These are phyloP conservation scores for Hypomecis punctinalis DNA, from an alignment of 2,888 invertebrate genomes.

Conservation along the genomic window DNA sequence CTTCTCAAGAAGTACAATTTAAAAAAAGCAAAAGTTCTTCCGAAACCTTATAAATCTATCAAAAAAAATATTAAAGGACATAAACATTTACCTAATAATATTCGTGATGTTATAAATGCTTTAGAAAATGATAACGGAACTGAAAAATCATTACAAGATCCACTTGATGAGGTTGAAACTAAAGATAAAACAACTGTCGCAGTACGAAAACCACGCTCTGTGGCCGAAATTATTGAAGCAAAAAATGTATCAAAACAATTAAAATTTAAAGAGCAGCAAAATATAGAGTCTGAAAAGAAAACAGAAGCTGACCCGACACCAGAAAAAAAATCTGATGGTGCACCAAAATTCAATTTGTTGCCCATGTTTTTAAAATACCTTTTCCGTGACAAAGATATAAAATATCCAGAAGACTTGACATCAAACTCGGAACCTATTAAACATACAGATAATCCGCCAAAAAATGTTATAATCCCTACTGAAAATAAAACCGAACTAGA, in stretches of 20 bases:
- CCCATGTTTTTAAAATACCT: constrained; percentile 66
- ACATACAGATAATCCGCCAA: constrained; percentile 19
- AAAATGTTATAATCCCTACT: constrained; percentile 25
- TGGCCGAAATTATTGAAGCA: constrained; percentile 5
- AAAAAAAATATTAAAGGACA: constrained; percentile 54
- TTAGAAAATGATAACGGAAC: constrained; percentile 56
- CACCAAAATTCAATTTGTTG: constrained; percentile 49
- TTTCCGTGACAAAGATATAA: constrained; percentile 52
- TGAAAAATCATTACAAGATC: constrained; percentile 49
- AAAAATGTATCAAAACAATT: constrained; percentile 4
- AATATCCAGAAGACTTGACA: constrained; percentile 35
- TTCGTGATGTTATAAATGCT: constrained; percentile 72
- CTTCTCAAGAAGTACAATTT: constrained; percentile 56
- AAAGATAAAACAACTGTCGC: constrained; percentile 33
- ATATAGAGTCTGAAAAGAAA: background rate
- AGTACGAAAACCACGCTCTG: constrained; percentile 30
- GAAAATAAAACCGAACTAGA: constrained; percentile 20
- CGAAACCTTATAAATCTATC: constrained; percentile 44
- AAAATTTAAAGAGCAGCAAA: constrained; percentile 4
- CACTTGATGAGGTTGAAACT: constrained; percentile 63
- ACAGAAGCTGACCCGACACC: background rate
- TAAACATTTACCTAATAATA: constrained; percentile 53
- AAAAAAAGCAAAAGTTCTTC: constrained; percentile 33
- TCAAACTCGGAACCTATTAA: background rate
- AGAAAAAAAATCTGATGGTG: constrained; percentile 13